phyloP scores from a whole-genome alignment of 2,797 vertebrate species.

The Argyrosomus regius region DNA sequence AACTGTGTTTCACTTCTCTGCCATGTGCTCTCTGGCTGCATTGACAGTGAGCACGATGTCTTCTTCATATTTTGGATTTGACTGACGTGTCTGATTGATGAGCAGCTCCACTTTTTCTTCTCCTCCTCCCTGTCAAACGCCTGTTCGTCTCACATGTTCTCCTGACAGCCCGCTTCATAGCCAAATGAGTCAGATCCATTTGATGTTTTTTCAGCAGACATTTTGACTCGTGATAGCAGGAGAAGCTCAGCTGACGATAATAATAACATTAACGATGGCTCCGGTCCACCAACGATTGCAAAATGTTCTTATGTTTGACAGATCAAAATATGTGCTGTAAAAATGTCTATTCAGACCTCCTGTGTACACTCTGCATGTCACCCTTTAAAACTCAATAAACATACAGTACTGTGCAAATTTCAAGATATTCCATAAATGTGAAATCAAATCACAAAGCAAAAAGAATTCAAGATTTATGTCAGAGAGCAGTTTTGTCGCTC shows the following conservation, averaged over 20 bases:
- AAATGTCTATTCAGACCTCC: too few relatives aligned
- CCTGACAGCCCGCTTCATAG: neutral
- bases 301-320: neutral
- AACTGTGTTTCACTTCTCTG: neutral
- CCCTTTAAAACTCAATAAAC: neutral
- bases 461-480: neutral
- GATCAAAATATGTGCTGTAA: neutral
- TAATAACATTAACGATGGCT: neutral
- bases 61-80: neutral
- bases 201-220: neutral
- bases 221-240: neutral
- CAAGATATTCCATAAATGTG: neutral
- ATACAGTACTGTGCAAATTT: neutral
- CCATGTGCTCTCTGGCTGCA: neutral
- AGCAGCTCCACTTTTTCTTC: neutral
- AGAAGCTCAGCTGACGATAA: neutral
- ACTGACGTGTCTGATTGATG: neutral
- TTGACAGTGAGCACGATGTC: neutral
- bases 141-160: neutral
- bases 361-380: neutral
- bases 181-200: neutral
- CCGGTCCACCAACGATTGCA: neutral
- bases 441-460: neutral
- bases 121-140: neutral
- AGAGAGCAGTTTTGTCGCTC: neutral